Evolutionary conservation across 2,888 invertebrate species (phyloP), one percentile per base, ranked within the genome.

Genomic region (Siphlonurus alternatus): DNA sequence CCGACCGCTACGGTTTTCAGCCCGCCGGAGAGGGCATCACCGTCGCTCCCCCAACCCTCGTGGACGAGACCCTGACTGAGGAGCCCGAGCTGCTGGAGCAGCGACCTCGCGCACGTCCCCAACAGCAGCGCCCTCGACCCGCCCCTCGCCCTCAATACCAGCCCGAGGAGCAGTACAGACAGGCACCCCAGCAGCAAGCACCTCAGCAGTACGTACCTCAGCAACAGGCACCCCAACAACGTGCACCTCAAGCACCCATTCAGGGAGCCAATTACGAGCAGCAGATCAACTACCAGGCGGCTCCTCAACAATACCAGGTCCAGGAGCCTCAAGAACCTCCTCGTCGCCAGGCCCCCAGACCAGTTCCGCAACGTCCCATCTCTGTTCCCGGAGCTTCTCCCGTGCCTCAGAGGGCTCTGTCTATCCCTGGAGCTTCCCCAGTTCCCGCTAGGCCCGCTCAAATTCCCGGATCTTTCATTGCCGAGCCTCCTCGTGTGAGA

Each of bases 11-110:
- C 72, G 92, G 92, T 0, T 92, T 92, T 81, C 89, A 89, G 74
- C 92, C 92, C 0, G 81, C 87, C 1, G 91, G 91, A 0, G 90
- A 91, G 72, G 91, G 91, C 54, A 91, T 92, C 74, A 89, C 89
- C 0, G 90, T 91, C 1, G 78, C 78, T 0, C 77, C 78, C 0
- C 77, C 78, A 2, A 78, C 77, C 0, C 69, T 78, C 3, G 72
- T 76, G 0, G 78, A 78, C 67, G 78, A 78, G 65, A 76, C 76
- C 2, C 22, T 23, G 3, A n/a, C 53, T 18, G 65, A 66, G 38
- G 66, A 67, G 62, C 64, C 66, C 25, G 66, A 68, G 53, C 66
- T 68, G 24, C 61, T 25, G 2, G 38, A 38, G 15, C 15, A 38
- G 5, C 5, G 38, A 38, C 19, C n/a, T 7, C 56, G 20, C 5